Base-by-base conservation (phyloP, 2,888 invertebrate species). In the Phlogophora meticulosa region DNA sequence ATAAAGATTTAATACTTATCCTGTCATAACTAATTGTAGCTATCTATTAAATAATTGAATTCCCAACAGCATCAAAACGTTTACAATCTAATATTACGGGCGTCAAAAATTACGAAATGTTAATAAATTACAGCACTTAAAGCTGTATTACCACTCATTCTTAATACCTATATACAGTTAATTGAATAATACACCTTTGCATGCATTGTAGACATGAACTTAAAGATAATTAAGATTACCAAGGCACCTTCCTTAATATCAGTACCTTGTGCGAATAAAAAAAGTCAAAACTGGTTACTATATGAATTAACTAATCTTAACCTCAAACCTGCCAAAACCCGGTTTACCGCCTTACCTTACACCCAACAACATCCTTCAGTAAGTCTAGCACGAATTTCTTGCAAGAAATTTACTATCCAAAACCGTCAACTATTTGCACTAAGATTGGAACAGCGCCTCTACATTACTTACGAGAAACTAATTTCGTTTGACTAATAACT, bases 21-120 rank as follows among this genome's bases (percentile, higher is more conserved):
- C n/a, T n/a, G 15, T 28, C 4, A 59, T 59, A 10, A 58, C 40
- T 59, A 10, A 58, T 34, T 13, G 13, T 22, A 13, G 17, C 32
- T n/a, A 34, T 43, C 42, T n/a, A 28, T 28, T 40, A 38, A 15
- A 28, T 20, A 15, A 28, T 52, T 38, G 0, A 28, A 52, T 15
- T 17, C 52, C 52, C 24, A 20, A 7, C 11, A 13, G 13, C 13
- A 34, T 24, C 3, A 13, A 13, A 34, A 32, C 20, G 32, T 20
- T 28, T 59, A 32, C 11, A 9, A 20, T n/a, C n/a, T 20, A 7
- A 32, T 55, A 28, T n/a, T 32, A 32, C 38, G 24, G 10, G 9
- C 9, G 17, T 17, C n/a, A 36, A 10, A 4, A 28, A 51, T 36
- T 43, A 7, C 24, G 28, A 43, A 66, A 53, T 40, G 0, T n/a